These are phyloP conservation scores for Sebastes itinus DNA, from an alignment of 2,797 vertebrate species.

Conservation along the genomic window DNA sequence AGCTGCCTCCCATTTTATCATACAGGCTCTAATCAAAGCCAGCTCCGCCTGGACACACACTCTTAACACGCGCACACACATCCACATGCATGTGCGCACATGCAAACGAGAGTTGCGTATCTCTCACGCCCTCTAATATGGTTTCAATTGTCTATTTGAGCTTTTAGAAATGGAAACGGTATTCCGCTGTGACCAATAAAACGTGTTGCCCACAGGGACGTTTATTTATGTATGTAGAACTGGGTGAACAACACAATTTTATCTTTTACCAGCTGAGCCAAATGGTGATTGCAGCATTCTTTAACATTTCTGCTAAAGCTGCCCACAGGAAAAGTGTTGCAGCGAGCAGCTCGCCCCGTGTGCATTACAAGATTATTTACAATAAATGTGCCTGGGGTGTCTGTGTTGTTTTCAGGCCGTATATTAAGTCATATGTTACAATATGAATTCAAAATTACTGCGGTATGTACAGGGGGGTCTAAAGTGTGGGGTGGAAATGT, in stretches of 20 bases:
- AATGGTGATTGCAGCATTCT: constrained; percentile 44
- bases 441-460: constrained; percentile 57
- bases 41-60: constrained; percentile 56
- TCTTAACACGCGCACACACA: background rate
- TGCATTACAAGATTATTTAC: constrained; percentile 62
- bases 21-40: constrained; percentile 77
- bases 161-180: constrained; percentile 43
- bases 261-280: constrained; percentile 42
- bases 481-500: constrained; percentile 17
- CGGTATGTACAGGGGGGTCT: constrained; percentile 1
- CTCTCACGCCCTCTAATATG: constrained; percentile 54
- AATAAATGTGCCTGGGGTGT: constrained; percentile 56
- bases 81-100: background rate
- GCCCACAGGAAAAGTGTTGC: constrained; percentile 51
- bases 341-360: constrained; percentile 9
- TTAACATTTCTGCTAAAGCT: constrained; percentile 50
- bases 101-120: constrained; percentile 29
- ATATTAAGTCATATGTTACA: constrained; percentile 49
- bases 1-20: constrained; percentile 79
- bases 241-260: constrained; percentile 51
- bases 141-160: constrained; percentile 65
- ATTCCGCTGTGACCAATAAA: constrained; percentile 66
- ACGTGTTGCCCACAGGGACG: constrained; percentile 56
- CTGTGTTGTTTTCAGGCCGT: constrained; percentile 41
- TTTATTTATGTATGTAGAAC: constrained; percentile 63